Percentiles rank a stretch among this genome's conserved stretches.
phyloP scores from a whole-genome alignment of 2,797 vertebrate species.

The Sphenodon punctatus region DNA sequence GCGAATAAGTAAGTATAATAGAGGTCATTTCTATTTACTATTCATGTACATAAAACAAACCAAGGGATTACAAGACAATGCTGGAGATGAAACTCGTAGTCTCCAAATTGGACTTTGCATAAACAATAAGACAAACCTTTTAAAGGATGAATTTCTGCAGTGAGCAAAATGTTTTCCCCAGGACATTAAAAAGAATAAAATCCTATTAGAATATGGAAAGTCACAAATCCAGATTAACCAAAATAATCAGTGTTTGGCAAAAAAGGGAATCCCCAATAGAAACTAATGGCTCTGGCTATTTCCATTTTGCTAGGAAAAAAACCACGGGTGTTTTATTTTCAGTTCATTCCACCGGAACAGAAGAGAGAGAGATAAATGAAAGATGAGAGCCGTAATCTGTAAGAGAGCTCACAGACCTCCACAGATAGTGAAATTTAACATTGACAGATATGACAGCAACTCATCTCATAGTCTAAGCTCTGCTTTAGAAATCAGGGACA shows the following conservation, averaged over 20 bases:
- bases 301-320: constrained; percentile 3
- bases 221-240: constrained; percentile 19
- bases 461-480: constrained; percentile 29
- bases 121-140: background rate
- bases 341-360: background rate
- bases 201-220: background rate
- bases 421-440: constrained; percentile 23
- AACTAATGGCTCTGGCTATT: constrained; percentile 19
- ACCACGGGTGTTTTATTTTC: constrained; percentile 20
- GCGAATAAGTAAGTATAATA: background rate
- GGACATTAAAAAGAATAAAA: constrained; percentile 16
- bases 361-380: constrained; percentile 19
- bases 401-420: background rate
- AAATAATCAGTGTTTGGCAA: constrained; percentile 25
- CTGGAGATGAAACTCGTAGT: background rate
- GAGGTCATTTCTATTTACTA: background rate
- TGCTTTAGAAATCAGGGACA: background rate
- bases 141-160: background rate
- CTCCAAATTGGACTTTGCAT: background rate
- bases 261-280: background rate
- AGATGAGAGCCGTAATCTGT: background rate
- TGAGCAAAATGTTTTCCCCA: background rate
- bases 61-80: background rate
- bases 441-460: constrained; percentile 23
- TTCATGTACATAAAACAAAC: fast-evolving